phyloP scores from a whole-genome alignment of 2,797 vertebrate species.

The Micromesistius poutassou region DNA sequence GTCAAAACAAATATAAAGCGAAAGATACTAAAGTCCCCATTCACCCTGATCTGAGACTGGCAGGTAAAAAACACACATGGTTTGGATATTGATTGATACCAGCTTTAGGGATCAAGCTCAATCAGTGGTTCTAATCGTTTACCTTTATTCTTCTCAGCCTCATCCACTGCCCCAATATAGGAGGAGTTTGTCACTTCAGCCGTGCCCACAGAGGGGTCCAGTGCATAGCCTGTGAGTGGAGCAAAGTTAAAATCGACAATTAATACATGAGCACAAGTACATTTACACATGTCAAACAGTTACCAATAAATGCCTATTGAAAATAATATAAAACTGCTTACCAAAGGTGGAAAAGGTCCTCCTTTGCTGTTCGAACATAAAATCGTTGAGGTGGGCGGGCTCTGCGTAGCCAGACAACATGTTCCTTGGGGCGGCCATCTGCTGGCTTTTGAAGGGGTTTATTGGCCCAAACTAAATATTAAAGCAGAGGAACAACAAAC shows the following conservation, averaged over 20 bases:
- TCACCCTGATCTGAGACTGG: background rate
- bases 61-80: background rate
- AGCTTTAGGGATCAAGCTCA: background rate
- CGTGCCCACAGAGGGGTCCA: slow-evolving; percentile 93
- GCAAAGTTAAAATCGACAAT: background rate
- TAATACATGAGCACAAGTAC: background rate
- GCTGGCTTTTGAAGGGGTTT: slow-evolving; percentile 91
- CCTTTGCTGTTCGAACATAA: slow-evolving; percentile 98
- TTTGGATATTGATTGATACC: background rate
- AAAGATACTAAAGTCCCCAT: background rate
- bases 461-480: slow-evolving; percentile 85
- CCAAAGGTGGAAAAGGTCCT: slow-evolving; percentile 95
- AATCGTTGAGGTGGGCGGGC: slow-evolving; percentile 95
- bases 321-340: slow-evolving; percentile 55
- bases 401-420: slow-evolving; percentile 97
- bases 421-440: slow-evolving; percentile 97
- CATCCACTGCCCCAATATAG: slow-evolving; percentile 94
- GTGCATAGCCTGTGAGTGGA: slow-evolving; percentile 84
- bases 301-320: background rate
- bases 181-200: slow-evolving; percentile 73
- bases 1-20: background rate
- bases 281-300: background rate
- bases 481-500: background rate
- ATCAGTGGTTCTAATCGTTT: slow-evolving; percentile 26
- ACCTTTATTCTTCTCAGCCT: slow-evolving; percentile 99